Percentiles rank a stretch among this genome's conserved stretches.
phyloP scores from a whole-genome alignment of 2,888 invertebrate species.

The Yponomeuta cagnagella region DNA sequence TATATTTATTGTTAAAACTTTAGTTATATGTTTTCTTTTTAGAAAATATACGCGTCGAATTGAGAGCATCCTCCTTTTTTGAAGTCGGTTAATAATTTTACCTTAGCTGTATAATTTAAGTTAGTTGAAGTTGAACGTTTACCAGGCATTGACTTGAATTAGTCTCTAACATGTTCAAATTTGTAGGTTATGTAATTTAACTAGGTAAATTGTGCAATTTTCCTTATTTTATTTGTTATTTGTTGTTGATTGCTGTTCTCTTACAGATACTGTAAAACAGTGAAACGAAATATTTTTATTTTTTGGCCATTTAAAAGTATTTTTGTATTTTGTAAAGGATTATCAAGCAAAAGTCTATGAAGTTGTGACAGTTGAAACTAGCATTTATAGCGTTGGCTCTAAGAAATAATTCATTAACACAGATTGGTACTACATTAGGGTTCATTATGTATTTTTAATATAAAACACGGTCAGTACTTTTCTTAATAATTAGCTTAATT shows the following conservation, averaged over 20 bases:
- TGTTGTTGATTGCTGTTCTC: neutral
- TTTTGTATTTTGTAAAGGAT: neutral
- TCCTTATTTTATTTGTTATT: conserved; percentile 11
- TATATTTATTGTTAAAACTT: conserved; percentile 15
- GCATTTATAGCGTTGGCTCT: neutral
- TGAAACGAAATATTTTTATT: neutral
- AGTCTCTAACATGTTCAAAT: conserved; percentile 3
- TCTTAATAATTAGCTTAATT: conserved; percentile 25
- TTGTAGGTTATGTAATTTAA: conserved; percentile 1
- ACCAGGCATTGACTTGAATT: conserved; percentile 3
- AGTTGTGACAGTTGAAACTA: neutral
- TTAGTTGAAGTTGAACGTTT: neutral
- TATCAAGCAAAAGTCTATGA: neutral
- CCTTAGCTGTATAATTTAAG: neutral
- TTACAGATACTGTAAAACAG: neutral
- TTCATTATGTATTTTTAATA: neutral
- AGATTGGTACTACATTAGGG: neutral
- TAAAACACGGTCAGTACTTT: conserved; percentile 17
- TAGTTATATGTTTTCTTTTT: conserved; percentile 11
- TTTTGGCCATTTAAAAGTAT: neutral
- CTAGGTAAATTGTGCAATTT: conserved; percentile 11
- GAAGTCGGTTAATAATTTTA: neutral
- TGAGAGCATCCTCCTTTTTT: neutral
- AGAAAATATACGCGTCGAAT: conserved; percentile 6
- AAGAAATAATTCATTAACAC: neutral